These are phyloP conservation scores for Poecilobothrus nobilitatus DNA, from an alignment of 2,888 invertebrate genomes.

Conservation along the genomic window DNA sequence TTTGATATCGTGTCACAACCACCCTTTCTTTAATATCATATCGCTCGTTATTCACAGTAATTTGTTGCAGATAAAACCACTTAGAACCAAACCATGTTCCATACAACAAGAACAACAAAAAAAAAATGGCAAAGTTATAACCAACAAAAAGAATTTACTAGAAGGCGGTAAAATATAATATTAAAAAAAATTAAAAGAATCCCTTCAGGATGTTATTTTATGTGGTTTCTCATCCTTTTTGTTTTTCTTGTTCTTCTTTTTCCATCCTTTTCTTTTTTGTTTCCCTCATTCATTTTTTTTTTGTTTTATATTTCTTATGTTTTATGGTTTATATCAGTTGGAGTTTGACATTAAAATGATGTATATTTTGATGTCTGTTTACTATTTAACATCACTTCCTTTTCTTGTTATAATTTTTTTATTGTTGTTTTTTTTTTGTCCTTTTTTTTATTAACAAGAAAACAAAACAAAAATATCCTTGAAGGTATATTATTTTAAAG, in stretches of 20 bases:
- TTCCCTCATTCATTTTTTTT: background rate
- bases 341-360: background rate
- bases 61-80: constrained; percentile 4
- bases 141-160: background rate
- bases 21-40: background rate
- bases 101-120: background rate
- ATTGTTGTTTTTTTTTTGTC: background rate
- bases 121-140: background rate
- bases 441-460: background rate
- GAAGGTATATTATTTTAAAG: background rate
- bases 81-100: background rate
- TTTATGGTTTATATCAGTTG: background rate
- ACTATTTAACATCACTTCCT: background rate
- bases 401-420: background rate
- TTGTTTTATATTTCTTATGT: background rate
- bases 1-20: background rate
- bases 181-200: background rate
- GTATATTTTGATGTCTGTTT: constrained; percentile 4
- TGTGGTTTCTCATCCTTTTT: background rate
- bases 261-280: too few species aligned
- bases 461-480: background rate
- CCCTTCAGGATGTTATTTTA: constrained; percentile 4
- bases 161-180: background rate
- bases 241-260: background rate
- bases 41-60: background rate